Evolutionary conservation across 1,140 invertebrate species (phyloP).

Genomic region (Diuraphis noxia): DNA sequence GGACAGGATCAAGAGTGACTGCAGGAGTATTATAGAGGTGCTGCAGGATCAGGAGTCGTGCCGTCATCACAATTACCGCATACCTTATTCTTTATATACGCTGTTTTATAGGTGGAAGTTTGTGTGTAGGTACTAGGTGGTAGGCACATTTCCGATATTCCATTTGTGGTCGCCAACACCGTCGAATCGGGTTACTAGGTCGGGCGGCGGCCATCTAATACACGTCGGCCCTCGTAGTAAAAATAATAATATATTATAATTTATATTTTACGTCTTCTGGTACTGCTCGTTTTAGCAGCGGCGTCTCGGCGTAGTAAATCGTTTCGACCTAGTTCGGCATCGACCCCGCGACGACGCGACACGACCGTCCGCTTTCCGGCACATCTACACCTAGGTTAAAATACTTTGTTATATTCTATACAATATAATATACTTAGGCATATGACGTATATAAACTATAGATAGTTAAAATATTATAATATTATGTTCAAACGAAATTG

Average conservation of each 20-base stretch:
- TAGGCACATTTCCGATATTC: background rate
- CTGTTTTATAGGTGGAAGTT: background rate
- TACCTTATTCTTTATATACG: background rate
- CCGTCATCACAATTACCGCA: background rate
- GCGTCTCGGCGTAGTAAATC: background rate
- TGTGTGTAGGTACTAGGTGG: background rate
- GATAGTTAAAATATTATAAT: background rate
- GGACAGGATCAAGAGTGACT: background rate
- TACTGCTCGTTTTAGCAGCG: background rate
- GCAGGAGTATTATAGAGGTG: background rate
- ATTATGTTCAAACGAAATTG: background rate
- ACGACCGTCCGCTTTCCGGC: background rate
- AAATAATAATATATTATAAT: slow-evolving; percentile 9
- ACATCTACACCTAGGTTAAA: background rate
- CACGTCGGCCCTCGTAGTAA: background rate
- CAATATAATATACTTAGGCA: background rate
- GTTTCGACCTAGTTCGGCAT: background rate
- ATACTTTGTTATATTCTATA: background rate
- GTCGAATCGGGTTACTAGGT: background rate
- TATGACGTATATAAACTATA: background rate
- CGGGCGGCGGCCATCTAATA: background rate
- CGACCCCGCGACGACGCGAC: background rate
- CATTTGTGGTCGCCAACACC: background rate
- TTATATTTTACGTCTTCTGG: slow-evolving; percentile 1
- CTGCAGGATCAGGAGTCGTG: background rate